Base-by-base conservation (phyloP, 37 sponge, comb jelly and placozoan species). In the Corticium candelabrum region DNA sequence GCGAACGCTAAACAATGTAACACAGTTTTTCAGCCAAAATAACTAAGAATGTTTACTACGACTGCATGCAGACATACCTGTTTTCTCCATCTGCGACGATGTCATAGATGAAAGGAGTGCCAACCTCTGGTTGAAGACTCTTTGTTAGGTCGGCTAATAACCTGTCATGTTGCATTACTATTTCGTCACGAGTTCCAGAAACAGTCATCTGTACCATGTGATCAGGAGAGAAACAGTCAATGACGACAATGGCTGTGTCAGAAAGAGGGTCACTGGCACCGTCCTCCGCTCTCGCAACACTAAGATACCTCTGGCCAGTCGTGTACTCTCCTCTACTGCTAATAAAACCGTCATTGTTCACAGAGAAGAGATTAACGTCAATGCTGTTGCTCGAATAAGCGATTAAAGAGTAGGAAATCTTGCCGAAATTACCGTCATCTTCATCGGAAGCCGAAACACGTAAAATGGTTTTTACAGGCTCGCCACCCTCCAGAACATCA, bases 251-350 rank as follows among this genome's bases (percentile, higher is more conserved):
- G 29, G 78, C 35, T 1, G 70, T 56, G 41, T 80, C 82, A 3
- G 80, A 37, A 30, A 37, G 38, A 35, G 85, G 40, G 0, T 83
- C 81, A 40, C 0, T 38, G 11, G 85, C 91, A 41, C 91, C 85
- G 76, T 90, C 91, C 68, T 56, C 67, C 15, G 62, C 62, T 50
- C 62, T 11, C 11, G 21, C 21, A 50, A 21, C 62, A 50, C 11
- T 11, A 50, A 50, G 15, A 21, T 50, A 50, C 15, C 62, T 11
- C 62, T 50, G 15, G n/a, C n/a, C n/a, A n/a, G n/a, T n/a, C n/a
- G n/a, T n/a, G n/a, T n/a, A n/a, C n/a, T n/a, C n/a, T n/a, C n/a
- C n/a, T n/a, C n/a, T n/a, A n/a, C n/a, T n/a, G n/a, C n/a, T n/a
- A n/a, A n/a, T n/a, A n/a, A n/a, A n/a, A 27, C 15, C 62, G 62